Evolutionary conservation across 2,797 vertebrate species (phyloP).

Genomic region (Siniperca undulata): DNA sequence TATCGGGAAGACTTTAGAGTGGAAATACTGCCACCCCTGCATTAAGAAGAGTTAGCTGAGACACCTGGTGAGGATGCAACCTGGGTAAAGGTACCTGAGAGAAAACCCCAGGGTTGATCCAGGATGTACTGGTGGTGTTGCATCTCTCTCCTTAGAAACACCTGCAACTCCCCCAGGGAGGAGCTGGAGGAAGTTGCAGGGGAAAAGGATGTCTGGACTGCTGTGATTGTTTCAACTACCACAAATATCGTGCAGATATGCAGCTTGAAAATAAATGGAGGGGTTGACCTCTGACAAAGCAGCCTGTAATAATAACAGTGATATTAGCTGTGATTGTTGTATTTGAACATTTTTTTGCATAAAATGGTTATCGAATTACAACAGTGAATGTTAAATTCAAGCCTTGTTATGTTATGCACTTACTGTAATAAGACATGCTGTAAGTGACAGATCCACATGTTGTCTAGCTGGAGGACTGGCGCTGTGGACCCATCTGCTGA

Average conservation of each 20-base stretch:
- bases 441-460: slow-evolving; percentile 29
- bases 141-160: slow-evolving; percentile 26
- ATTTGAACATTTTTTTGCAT: slow-evolving; percentile 11
- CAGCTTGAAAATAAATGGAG: slow-evolving; percentile 15
- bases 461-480: slow-evolving; percentile 45
- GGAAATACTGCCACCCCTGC: neutral
- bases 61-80: neutral
- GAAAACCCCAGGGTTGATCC: neutral
- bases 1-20: slow-evolving; percentile 2
- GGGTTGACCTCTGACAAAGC: slow-evolving; percentile 2
- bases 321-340: slow-evolving; percentile 12
- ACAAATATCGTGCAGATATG: slow-evolving; percentile 6
- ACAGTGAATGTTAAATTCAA: slow-evolving; percentile 52
- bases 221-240: slow-evolving; percentile 30
- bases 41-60: slow-evolving; percentile 6
- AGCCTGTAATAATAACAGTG: neutral
- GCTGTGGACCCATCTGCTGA: slow-evolving; percentile 41
- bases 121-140: slow-evolving; percentile 10
- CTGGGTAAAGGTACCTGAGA: slow-evolving; percentile 1
- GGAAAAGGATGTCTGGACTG: slow-evolving; percentile 57
- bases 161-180: slow-evolving; percentile 31
- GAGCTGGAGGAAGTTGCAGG: slow-evolving; percentile 38
- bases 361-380: slow-evolving; percentile 11
- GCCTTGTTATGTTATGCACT: slow-evolving; percentile 49
- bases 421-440: neutral